Evolutionary conservation across 2,797 vertebrate species (phyloP).

Genomic region (Enteromius mattozi): DNA sequence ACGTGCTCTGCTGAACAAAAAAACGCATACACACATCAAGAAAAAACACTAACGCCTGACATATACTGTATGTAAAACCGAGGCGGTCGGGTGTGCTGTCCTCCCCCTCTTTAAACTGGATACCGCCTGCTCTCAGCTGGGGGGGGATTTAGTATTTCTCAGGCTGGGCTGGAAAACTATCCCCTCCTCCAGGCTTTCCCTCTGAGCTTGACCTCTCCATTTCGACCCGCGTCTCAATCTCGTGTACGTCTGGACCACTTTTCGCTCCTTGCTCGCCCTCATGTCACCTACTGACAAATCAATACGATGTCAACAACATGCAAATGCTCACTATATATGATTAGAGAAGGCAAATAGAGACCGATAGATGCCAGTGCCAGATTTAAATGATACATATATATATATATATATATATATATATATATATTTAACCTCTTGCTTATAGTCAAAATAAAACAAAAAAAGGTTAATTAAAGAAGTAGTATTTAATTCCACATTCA

Average conservation of each 20-base stretch:
- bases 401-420: no score
- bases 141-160: conserved; percentile 53
- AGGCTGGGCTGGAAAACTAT: conserved; percentile 45
- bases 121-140: conserved; percentile 52
- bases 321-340: conserved; percentile 68
- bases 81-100: conserved; percentile 48
- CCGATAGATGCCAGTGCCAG: conserved; percentile 6
- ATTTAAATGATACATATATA: background rate
- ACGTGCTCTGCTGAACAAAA: conserved; percentile 40
- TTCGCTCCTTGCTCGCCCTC: conserved; percentile 12
- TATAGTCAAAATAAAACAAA: conserved; percentile 6
- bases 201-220: conserved; percentile 61
- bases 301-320: conserved; percentile 68
- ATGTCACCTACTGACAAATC: conserved; percentile 61
- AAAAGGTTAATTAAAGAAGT: background rate
- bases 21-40: conserved; percentile 20
- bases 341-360: conserved; percentile 55
- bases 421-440: conserved; percentile 15
- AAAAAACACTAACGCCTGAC: conserved; percentile 46
- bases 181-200: conserved; percentile 35
- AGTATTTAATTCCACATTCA: background rate
- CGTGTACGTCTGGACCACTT: conserved; percentile 55
- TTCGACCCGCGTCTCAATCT: conserved; percentile 61
- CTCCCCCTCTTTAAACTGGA: conserved; percentile 18
- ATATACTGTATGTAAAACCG: conserved; percentile 36